phyloP scores from a whole-genome alignment of 2,113 vertebrate genomes.

The Alosa alosa region DNA sequence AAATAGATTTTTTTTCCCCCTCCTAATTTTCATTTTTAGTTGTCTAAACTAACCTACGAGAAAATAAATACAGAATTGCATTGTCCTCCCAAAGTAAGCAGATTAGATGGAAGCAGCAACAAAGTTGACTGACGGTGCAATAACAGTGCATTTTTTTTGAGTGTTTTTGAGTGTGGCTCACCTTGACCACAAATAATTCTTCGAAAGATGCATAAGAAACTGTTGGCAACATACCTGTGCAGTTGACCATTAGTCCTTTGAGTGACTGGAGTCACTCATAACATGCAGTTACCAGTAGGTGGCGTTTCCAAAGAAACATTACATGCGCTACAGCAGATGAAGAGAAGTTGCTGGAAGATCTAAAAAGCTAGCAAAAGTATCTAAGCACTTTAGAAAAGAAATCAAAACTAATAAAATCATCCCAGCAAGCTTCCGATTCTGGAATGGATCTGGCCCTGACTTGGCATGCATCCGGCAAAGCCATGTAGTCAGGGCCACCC shows the following conservation, averaged over 20 bases:
- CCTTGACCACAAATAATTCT: background rate
- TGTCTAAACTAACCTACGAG: background rate
- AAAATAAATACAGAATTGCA: slow-evolving; percentile 32
- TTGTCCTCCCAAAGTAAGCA: slow-evolving; percentile 25
- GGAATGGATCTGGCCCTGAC: background rate
- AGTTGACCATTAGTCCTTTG: background rate
- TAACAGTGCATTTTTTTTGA: background rate
- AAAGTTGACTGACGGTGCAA: background rate
- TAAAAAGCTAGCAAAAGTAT: background rate
- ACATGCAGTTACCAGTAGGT: background rate
- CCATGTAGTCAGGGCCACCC: background rate
- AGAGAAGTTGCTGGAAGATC: background rate
- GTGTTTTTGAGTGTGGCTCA: background rate
- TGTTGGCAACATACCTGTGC: background rate
- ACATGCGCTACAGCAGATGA: slow-evolving; percentile 8
- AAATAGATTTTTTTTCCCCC: background rate
- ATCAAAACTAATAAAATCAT: background rate
- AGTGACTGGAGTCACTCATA: background rate
- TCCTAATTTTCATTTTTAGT: background rate
- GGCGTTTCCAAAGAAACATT: background rate
- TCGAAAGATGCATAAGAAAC: background rate
- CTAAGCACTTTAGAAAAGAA: background rate
- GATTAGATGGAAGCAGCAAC: slow-evolving; percentile 21
- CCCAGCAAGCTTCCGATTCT: background rate
- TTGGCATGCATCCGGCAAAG: background rate